These are phyloP conservation scores for Argyrosomus japonicus DNA, from an alignment of 2,113 vertebrate species.

Conservation along the genomic window DNA sequence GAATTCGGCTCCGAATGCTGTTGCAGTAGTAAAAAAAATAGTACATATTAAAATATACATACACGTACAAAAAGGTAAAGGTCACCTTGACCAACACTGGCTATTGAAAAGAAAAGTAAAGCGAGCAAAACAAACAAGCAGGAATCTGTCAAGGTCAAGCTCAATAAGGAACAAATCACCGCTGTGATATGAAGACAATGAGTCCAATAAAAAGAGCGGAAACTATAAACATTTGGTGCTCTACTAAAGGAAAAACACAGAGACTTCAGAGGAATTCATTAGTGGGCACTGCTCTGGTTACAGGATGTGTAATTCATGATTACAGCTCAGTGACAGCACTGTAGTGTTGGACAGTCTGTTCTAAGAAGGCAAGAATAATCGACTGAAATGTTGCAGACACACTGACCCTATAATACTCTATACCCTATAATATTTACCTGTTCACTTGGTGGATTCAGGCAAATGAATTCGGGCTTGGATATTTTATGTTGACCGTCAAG, in stretches of 20 bases:
- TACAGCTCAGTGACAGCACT: neutral
- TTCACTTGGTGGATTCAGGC: too few relatives aligned
- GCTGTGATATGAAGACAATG: slow-evolving; percentile 1
- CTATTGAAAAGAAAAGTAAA: neutral
- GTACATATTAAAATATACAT: too few relatives aligned
- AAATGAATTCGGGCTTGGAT: too few relatives aligned
- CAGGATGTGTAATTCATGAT: neutral
- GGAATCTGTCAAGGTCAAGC: slow-evolving; percentile 17
- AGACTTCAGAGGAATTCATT: neutral
- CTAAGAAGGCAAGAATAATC: too few relatives aligned
- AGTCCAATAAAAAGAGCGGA: neutral
- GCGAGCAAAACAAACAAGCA: slow-evolving; percentile 20
- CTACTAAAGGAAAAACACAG: neutral
- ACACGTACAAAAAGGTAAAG: neutral
- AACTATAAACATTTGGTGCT: neutral
- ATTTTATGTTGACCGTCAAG: too few relatives aligned
- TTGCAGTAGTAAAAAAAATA: too few relatives aligned
- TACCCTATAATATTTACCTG: too few relatives aligned
- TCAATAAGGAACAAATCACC: neutral
- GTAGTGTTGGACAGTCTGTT: neutral
- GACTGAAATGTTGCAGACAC: neutral
- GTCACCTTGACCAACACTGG: slow-evolving; percentile 5
- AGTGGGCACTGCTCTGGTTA: neutral
- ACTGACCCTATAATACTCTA: too few relatives aligned
- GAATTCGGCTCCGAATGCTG: neutral